A percentile compares a stretch with the other conserved stretches of the same genome.
These are phyloP conservation scores for Bujurquina vittata DNA, from an alignment of 2,113 vertebrate species.

Conservation along the genomic window DNA sequence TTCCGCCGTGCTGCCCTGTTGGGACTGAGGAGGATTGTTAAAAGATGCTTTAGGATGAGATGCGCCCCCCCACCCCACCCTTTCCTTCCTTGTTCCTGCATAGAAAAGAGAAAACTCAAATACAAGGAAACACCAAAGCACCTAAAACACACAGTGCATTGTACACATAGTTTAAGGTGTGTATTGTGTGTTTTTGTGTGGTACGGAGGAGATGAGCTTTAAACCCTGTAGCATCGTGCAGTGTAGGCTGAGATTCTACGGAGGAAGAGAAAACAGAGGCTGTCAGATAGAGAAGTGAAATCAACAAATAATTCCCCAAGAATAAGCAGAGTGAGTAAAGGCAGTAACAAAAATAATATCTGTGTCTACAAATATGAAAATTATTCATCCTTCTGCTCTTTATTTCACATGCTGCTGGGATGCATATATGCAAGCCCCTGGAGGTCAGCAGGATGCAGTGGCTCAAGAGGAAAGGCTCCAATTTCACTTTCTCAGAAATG, in stretches of 20 bases:
- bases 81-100: constrained; percentile 15
- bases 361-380: background rate
- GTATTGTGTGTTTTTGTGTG: constrained; percentile 3
- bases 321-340: background rate
- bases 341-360: constrained; percentile 5
- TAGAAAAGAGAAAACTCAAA: constrained; percentile 3
- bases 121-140: constrained; percentile 30
- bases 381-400: constrained; percentile 25
- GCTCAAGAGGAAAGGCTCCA: constrained; percentile 38
- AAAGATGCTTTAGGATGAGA: constrained; percentile 42
- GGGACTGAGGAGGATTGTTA: constrained; percentile 53
- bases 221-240: constrained; percentile 18
- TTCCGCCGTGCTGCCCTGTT: constrained; percentile 14
- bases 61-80: background rate
- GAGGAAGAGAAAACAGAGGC: constrained; percentile 1
- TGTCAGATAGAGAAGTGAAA: constrained; percentile 18
- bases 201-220: constrained; percentile 33
- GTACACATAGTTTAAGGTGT: constrained; percentile 6
- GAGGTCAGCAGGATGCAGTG: constrained; percentile 20
- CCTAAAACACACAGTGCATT: constrained; percentile 12
- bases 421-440: constrained; percentile 9
- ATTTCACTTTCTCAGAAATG: constrained; percentile 63
- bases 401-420: constrained; percentile 27
- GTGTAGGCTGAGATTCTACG: constrained; percentile 23
- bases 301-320: constrained; percentile 17